These are phyloP conservation scores for Aix galericulata DNA, from an alignment of 2,113 vertebrate species.

Conservation along the genomic window DNA sequence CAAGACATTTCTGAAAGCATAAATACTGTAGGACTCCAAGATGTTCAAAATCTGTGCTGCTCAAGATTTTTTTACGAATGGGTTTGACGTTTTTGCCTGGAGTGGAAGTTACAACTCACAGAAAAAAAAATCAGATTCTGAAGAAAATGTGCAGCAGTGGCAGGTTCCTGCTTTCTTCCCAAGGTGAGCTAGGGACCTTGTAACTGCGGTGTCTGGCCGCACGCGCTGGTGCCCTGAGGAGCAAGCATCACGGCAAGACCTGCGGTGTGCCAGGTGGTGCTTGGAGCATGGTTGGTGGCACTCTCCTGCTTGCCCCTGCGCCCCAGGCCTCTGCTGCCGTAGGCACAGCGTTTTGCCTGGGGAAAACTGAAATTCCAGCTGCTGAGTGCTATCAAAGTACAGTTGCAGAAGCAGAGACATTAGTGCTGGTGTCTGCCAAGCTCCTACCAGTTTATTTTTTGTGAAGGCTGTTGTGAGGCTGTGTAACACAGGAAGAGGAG, in stretches of 20 bases:
- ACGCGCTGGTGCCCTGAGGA: accelerated
- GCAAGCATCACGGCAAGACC: accelerated
- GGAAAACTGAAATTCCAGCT: constrained; percentile 13
- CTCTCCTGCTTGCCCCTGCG: not conserved
- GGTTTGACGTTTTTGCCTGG: not conserved
- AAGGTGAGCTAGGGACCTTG: not conserved
- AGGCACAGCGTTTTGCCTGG: constrained; percentile 1
- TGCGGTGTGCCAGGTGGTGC: not conserved
- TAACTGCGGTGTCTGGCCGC: not conserved
- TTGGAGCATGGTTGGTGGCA: not conserved
- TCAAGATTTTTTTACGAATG: not conserved
- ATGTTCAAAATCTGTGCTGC: not conserved
- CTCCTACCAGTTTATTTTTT: not conserved
- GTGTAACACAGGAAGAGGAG: not conserved
- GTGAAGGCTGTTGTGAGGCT: not conserved
- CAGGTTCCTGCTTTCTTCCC: not conserved
- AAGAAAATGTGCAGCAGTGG: not conserved
- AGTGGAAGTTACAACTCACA: not conserved
- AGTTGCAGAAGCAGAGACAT: not conserved
- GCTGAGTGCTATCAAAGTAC: not conserved
- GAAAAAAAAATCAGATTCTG: not conserved
- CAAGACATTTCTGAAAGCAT: not conserved
- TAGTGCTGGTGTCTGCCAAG: not conserved
- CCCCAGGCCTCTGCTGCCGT: not conserved
- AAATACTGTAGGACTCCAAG: not conserved